Evolutionary conservation across 2,113 vertebrate genomes (phyloP).

Genomic region (Erythrocebus patas): DNA sequence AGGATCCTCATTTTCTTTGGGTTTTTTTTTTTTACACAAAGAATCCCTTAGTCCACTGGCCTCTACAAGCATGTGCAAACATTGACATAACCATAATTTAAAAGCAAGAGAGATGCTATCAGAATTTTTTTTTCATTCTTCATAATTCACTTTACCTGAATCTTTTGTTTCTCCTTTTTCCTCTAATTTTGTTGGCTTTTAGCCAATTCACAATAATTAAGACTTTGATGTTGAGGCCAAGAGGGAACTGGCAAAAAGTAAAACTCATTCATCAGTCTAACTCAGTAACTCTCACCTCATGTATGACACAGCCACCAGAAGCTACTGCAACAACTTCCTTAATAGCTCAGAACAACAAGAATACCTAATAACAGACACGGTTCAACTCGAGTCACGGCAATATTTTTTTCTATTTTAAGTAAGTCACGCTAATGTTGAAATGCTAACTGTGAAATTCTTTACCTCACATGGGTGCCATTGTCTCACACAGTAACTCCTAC

Average conservation of each 20-base stretch:
- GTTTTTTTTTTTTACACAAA: not conserved
- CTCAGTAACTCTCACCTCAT: not conserved
- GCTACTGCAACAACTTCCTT: not conserved
- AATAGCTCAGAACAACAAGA: not conserved
- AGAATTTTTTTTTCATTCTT: not conserved
- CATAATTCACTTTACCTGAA: slow-evolving; percentile 14
- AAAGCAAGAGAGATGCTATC: not conserved
- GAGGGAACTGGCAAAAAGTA: not conserved
- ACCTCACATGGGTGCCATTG: not conserved
- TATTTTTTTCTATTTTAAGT: not conserved
- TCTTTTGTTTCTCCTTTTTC: not conserved
- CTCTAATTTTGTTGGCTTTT: not conserved
- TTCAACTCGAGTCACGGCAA: not conserved
- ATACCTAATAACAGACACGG: not conserved
- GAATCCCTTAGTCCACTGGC: not conserved
- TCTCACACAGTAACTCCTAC: slow-evolving; percentile 56
- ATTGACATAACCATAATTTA: not conserved
- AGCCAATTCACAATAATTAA: slow-evolving; percentile 24
- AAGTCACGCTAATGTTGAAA: slow-evolving; percentile 3
- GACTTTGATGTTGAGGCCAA: not conserved
- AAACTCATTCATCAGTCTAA: slow-evolving; percentile 14
- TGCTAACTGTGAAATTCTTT: not conserved
- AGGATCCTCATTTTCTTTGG: not conserved
- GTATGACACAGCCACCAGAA: not conserved
- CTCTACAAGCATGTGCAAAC: not conserved